phyloP scores from a whole-genome alignment of 2,113 vertebrate species.

The Pelecanus crispus region DNA sequence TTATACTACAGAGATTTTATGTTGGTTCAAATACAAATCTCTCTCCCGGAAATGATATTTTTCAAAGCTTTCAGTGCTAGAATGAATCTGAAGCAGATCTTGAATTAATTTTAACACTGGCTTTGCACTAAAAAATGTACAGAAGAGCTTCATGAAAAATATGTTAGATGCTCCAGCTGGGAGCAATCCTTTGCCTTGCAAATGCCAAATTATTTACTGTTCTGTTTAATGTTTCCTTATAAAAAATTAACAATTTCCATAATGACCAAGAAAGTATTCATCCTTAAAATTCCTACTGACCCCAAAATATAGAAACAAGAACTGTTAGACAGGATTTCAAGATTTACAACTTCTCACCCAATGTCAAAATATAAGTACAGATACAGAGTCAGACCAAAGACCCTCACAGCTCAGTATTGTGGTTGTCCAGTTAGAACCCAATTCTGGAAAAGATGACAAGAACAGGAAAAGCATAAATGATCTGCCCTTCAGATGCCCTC shows the following conservation, averaged over 20 bases:
- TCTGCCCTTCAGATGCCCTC: background rate
- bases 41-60: background rate
- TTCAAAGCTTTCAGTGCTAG: background rate
- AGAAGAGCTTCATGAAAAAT: background rate
- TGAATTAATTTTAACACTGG: conserved; percentile 35
- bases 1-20: conserved; percentile 19
- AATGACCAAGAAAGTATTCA: background rate
- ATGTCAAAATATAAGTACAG: background rate
- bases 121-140: background rate
- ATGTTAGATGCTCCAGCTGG: background rate
- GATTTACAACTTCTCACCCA: background rate
- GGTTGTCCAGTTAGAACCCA: background rate
- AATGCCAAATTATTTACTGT: background rate
- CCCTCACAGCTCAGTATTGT: background rate
- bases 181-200: background rate
- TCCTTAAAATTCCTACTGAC: background rate
- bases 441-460: background rate
- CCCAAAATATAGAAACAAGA: background rate
- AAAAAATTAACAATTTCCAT: background rate
- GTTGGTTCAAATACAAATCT: background rate
- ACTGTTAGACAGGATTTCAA: background rate
- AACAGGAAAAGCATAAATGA: background rate
- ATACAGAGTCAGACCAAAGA: background rate
- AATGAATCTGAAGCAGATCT: conserved; percentile 1
- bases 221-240: background rate